Evolutionary conservation across 2,888 invertebrate genomes (phyloP).

Genomic region (Drosophila affinis): DNA sequence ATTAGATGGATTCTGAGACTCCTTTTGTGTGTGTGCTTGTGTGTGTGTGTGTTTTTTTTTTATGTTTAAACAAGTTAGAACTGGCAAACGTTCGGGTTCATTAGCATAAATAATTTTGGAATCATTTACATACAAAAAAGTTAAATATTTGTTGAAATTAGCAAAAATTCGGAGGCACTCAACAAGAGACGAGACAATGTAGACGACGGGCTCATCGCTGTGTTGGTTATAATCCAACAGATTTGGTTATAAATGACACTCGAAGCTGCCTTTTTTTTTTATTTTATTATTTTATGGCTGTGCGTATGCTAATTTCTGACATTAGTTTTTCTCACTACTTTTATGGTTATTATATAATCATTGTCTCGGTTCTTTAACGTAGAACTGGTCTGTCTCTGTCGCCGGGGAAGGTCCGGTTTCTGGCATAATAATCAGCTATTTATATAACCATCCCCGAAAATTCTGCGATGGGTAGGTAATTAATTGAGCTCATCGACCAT

Average conservation of each 20-base stretch:
- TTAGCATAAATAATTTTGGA: slow-evolving; percentile 60
- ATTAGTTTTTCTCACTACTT: slow-evolving; percentile 61
- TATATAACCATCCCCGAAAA: slow-evolving; percentile 44
- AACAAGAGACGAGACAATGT: slow-evolving; percentile 36
- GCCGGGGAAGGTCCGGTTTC: slow-evolving; percentile 56
- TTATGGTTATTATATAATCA: slow-evolving; percentile 69
- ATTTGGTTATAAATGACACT: slow-evolving; percentile 53
- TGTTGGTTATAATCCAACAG: slow-evolving; percentile 38
- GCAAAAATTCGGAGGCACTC: slow-evolving; percentile 30
- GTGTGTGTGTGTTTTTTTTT: neutral
- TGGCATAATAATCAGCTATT: slow-evolving; percentile 72
- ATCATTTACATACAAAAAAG: slow-evolving; percentile 57
- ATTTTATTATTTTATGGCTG: slow-evolving; percentile 42
- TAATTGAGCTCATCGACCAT: slow-evolving; percentile 61
- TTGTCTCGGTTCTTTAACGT: slow-evolving; percentile 34
- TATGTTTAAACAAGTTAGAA: slow-evolving; percentile 60
- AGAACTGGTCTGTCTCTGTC: slow-evolving; percentile 46
- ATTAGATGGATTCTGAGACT: slow-evolving; percentile 10
- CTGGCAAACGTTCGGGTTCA: slow-evolving; percentile 54
- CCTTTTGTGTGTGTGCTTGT: neutral
- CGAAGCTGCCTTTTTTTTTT: slow-evolving; percentile 36
- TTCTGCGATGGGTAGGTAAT: slow-evolving; percentile 51
- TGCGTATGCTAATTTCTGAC: slow-evolving; percentile 71
- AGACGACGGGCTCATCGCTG: slow-evolving; percentile 11
- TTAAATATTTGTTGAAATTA: slow-evolving; percentile 46